Evolutionary conservation across 2,113 vertebrate species (phyloP).

Genomic region (Equus quagga): DNA sequence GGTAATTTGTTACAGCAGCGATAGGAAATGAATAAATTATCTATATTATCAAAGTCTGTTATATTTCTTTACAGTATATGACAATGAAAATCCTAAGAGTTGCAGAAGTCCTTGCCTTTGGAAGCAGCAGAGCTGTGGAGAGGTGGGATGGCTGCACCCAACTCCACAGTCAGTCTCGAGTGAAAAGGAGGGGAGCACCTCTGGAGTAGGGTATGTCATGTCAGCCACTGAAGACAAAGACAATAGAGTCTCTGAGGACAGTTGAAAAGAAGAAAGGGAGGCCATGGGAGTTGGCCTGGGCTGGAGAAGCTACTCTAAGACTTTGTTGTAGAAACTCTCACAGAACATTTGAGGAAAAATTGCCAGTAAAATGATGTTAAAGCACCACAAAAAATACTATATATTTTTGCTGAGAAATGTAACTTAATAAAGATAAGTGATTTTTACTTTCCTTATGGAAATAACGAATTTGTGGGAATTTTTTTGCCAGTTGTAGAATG

Average conservation of each 20-base stretch:
- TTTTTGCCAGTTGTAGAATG: background rate
- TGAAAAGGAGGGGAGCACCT: background rate
- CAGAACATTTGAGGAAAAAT: background rate
- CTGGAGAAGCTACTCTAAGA: background rate
- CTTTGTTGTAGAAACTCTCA: background rate
- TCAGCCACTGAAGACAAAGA: background rate
- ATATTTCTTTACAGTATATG: background rate
- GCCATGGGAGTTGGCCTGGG: too few species aligned
- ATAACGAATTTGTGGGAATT: background rate
- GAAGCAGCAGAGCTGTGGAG: background rate
- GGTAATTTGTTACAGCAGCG: background rate
- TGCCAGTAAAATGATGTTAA: background rate
- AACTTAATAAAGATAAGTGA: conserved; percentile 1
- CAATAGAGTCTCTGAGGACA: background rate
- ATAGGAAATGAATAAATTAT: background rate
- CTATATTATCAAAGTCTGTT: background rate
- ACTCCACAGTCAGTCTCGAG: background rate
- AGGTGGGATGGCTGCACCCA: background rate
- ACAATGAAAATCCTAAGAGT: background rate
- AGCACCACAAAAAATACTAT: background rate
- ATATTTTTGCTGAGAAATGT: conserved; percentile 1
- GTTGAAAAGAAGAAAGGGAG: background rate
- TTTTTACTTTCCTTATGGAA: background rate
- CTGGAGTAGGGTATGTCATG: background rate
- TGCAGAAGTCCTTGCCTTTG: background rate